Percentiles rank a stretch among this genome's conserved stretches.
phyloP scores from a whole-genome alignment of 1,140 invertebrate species.

The Drosophila punjabiensis region DNA sequence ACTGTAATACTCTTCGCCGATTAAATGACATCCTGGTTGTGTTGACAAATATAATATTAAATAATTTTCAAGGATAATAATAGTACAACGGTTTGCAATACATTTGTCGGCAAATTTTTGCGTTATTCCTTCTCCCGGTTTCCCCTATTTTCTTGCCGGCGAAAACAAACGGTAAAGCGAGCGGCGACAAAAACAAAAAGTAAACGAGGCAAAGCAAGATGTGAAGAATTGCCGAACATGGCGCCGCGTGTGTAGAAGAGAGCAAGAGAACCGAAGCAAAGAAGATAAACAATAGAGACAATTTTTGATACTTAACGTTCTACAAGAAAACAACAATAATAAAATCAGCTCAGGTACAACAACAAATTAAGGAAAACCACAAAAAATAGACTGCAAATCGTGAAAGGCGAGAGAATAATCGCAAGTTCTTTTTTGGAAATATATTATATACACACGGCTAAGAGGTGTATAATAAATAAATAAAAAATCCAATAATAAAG shows the following conservation, averaged over 20 bases:
- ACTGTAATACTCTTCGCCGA: neutral
- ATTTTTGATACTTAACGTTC: slow-evolving; percentile 50
- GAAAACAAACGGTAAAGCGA: slow-evolving; percentile 31
- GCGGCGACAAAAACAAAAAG: slow-evolving; percentile 21
- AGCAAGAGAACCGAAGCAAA: slow-evolving; percentile 11
- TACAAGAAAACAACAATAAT: slow-evolving; percentile 30
- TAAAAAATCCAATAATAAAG: slow-evolving; percentile 9
- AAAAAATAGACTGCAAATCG: slow-evolving; percentile 35
- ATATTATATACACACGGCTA: slow-evolving; percentile 42
- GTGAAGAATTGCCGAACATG: slow-evolving; percentile 54
- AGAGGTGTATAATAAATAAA: slow-evolving; percentile 13
- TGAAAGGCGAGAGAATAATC: slow-evolving; percentile 10
- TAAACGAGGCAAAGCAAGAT: slow-evolving; percentile 41
- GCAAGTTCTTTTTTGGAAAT: slow-evolving; percentile 31
- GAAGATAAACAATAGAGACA: slow-evolving; percentile 33
- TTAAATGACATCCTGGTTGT: slow-evolving; percentile 2
- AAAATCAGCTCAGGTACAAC: slow-evolving; percentile 51
- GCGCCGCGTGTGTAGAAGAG: slow-evolving; percentile 48
- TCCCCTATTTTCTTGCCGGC: slow-evolving; percentile 32
- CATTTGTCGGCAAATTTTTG: neutral
- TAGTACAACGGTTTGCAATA: neutral
- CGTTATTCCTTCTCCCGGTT: slow-evolving; percentile 18
- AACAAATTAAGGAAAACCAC: slow-evolving; percentile 10
- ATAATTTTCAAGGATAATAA: slow-evolving; percentile 26
- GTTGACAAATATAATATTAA: slow-evolving; percentile 15